These are phyloP conservation scores for Sphaeridia pumilis DNA, from an alignment of 2,888 invertebrate species.

Conservation along the genomic window DNA sequence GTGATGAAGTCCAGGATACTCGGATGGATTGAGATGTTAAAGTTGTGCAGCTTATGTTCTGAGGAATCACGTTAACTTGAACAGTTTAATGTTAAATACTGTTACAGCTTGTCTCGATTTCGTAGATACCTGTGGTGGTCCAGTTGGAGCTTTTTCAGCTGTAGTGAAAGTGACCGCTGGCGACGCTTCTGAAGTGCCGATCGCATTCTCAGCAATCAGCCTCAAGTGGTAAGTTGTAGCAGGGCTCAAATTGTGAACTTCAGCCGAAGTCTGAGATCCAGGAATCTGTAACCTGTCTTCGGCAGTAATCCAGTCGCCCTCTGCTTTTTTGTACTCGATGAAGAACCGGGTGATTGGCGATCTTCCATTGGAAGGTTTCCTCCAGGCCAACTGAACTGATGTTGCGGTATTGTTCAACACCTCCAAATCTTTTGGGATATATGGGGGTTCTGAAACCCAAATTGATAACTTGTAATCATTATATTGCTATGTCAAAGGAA, in stretches of 20 bases:
- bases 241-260: slow-evolving; percentile 75
- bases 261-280: slow-evolving; percentile 78
- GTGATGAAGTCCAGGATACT: slow-evolving; percentile 89
- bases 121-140: slow-evolving; percentile 45
- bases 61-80: not conserved
- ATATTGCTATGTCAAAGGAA: no score
- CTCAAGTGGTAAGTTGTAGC: slow-evolving; percentile 86
- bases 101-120: no score
- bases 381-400: slow-evolving; percentile 83
- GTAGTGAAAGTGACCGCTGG: slow-evolving; percentile 89
- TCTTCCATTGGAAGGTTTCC: slow-evolving; percentile 82
- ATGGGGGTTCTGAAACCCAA: slow-evolving; percentile 58
- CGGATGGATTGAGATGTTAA: slow-evolving; percentile 87
- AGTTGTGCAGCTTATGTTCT: slow-evolving; percentile 82
- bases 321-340: slow-evolving; percentile 71
- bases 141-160: slow-evolving; percentile 59
- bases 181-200: slow-evolving; percentile 84
- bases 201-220: slow-evolving; percentile 85
- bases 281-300: slow-evolving; percentile 78
- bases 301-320: slow-evolving; percentile 64
- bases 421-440: slow-evolving; percentile 75
- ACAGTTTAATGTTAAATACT: not conserved
- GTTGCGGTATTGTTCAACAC: slow-evolving; percentile 82
- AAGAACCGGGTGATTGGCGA: slow-evolving; percentile 78
- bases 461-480: not conserved